Conservation (phyloP, 2,888 invertebrate genomes). For the Leucania comma region DNA sequence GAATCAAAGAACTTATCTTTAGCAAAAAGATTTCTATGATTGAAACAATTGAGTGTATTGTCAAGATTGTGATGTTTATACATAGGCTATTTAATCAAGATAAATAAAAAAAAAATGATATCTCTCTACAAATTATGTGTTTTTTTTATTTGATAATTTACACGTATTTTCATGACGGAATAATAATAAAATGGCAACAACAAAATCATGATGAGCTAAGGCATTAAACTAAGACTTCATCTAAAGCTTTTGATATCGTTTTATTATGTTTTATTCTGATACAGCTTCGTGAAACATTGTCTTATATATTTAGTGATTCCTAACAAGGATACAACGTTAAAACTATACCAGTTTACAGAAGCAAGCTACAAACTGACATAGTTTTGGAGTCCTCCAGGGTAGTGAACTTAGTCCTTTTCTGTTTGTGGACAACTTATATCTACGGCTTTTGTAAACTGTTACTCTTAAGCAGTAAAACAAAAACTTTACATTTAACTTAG, state of each 20-base stretch:
- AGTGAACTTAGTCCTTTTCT: not conserved
- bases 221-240: not conserved
- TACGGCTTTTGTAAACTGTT: too few relatives aligned
- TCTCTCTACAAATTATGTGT: not conserved
- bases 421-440: not conserved
- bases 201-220: not conserved
- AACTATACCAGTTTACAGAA: too few relatives aligned
- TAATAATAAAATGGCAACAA: not conserved
- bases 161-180: not conserved
- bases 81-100: not conserved
- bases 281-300: too few relatives aligned
- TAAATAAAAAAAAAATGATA: slow-evolving; percentile 1
- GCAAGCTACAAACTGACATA: not conserved
- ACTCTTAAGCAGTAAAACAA: too few relatives aligned
- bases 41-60: not conserved
- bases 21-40: not conserved
- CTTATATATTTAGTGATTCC: too few relatives aligned
- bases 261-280: too few relatives aligned
- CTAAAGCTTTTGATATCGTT: not conserved
- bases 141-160: slow-evolving; percentile 15
- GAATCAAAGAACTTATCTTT: slow-evolving; percentile 1
- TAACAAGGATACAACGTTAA: too few relatives aligned
- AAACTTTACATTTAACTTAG: too few relatives aligned
- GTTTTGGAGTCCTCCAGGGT: not conserved
- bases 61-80: not conserved